Conservation (phyloP, 2,113 vertebrate species). For the Centrocercus urophasianus region DNA sequence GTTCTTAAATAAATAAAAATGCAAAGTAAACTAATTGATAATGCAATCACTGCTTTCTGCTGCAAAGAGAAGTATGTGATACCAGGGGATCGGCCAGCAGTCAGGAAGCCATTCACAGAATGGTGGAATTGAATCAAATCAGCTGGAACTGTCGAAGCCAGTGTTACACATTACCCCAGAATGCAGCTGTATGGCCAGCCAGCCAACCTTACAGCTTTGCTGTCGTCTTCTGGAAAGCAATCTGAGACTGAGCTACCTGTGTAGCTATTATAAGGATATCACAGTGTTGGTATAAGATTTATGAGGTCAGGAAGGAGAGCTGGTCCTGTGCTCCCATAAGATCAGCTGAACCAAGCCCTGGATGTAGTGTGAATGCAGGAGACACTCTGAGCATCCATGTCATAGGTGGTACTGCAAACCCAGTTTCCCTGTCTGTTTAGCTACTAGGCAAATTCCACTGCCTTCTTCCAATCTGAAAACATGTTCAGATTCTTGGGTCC, state of each 20-base stretch:
- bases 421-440: neutral
- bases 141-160: neutral
- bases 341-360: neutral
- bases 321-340: neutral
- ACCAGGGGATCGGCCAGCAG: neutral
- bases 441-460: neutral
- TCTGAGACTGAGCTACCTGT: neutral
- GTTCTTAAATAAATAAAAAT: neutral
- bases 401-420: neutral
- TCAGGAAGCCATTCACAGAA: neutral
- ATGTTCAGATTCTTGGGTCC: neutral
- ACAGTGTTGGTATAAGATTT: neutral
- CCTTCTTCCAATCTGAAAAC: neutral
- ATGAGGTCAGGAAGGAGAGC: neutral
- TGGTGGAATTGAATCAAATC: neutral
- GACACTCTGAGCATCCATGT: fast-evolving
- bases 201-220: neutral
- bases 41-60: neutral
- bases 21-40: neutral
- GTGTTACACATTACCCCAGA: neutral
- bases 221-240: neutral
- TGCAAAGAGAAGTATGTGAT: neutral
- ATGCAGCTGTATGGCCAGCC: neutral
- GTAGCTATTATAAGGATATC: neutral
- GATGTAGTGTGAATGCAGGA: neutral